Evolutionary conservation across 2,797 vertebrate species (phyloP).

Genomic region (Bradypodion pumilum): DNA sequence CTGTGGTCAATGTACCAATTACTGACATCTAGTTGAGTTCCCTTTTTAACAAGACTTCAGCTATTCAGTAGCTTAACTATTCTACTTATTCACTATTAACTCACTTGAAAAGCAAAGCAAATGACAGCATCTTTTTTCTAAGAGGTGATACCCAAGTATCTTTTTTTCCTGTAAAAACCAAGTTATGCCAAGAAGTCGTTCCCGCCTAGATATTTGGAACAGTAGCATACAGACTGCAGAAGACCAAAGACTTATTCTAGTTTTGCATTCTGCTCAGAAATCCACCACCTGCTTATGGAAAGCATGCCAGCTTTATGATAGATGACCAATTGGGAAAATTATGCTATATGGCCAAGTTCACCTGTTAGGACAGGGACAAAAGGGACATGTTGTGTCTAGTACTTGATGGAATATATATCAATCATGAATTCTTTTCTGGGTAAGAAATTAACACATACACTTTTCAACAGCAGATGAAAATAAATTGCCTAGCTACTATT

Average conservation of each 20-base stretch:
- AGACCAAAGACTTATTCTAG: background rate
- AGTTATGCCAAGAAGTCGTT: background rate
- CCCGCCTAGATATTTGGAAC: background rate
- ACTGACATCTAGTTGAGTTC: background rate
- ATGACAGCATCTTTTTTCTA: slow-evolving; percentile 7
- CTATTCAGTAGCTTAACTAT: background rate
- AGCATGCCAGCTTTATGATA: background rate
- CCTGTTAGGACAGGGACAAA: too few relatives aligned
- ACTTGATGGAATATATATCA: background rate
- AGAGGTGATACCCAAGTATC: background rate
- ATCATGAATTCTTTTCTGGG: background rate
- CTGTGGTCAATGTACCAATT: background rate
- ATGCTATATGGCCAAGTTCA: too few relatives aligned
- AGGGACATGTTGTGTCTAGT: background rate
- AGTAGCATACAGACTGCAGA: background rate
- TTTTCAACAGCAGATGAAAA: background rate
- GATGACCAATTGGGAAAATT: too few relatives aligned
- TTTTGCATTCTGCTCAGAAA: too few relatives aligned
- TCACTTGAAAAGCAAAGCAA: slow-evolving; percentile 14
- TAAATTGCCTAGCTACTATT: background rate
- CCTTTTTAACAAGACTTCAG: slow-evolving; percentile 2
- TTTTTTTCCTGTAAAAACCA: background rate
- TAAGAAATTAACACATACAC: background rate
- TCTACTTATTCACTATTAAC: background rate
- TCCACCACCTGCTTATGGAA: background rate